Base-by-base conservation (phyloP, 2,888 invertebrate genomes). In the Cosmia trapezina region DNA sequence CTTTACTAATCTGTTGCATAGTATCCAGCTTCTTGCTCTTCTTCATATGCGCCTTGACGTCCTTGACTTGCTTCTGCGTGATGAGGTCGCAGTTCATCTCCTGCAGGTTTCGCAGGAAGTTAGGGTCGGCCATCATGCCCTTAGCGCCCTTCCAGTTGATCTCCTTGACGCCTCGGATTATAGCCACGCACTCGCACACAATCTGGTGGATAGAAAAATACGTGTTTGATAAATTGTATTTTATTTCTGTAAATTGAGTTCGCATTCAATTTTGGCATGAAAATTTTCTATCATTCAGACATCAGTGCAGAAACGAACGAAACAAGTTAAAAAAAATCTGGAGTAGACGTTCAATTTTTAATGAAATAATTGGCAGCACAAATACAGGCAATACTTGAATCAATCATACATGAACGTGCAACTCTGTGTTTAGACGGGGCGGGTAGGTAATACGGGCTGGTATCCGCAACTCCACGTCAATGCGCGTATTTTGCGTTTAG, bases 131-230 rank as follows among this genome's bases (percentile, higher is more conserved):
- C 99, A 99, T 98, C 98, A 99, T 98, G 3, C 97, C 98, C 92
- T 98, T 99, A 0, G 99, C 98, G 2, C 98, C 97, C 91, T 99
- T 99, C 99, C 99, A 99, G 59, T 97, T 98, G 5, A 98, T 97
- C 83, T 99, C 99, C 86, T 98, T 98, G 61, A 97, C 96, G 2
- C 98, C 98, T 80, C 98, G 97, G 73, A 99, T 96, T 67, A 99
- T 98, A 0, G 98, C 98, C 33, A 99, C 98, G 90, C 98, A 98
- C 91, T 99, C 99, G 90, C 98, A 98, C 0, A 99, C 98, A 0
- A 98, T 96, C 96, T 96, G 83, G 19, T 63, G 47, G 62, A 43
- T 14, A 19, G 33, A 63, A 73, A 33, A 37, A 71, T 60, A 0
- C 0, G 4, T 1, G 28, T 19, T 61, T 11, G 17, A 28, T 28